phyloP scores from a whole-genome alignment of 2,888 invertebrate species.

The Tricholauxania praeusta region DNA sequence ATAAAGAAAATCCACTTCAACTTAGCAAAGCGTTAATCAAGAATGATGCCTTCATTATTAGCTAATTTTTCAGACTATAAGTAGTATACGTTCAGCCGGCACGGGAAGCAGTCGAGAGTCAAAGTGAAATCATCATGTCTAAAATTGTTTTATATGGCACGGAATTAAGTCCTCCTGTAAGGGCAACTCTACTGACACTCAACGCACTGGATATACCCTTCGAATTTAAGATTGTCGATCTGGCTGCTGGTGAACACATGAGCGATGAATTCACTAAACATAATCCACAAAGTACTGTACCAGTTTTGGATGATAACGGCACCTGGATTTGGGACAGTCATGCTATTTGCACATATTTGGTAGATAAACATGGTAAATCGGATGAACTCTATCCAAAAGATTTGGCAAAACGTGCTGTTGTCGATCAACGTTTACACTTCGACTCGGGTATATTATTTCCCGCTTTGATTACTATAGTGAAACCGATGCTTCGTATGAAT shows the following conservation, averaged over 20 bases:
- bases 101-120: not conserved
- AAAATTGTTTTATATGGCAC: conserved; percentile 55
- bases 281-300: conserved; percentile 71
- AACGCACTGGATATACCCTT: conserved; percentile 72
- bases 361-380: conserved; percentile 70
- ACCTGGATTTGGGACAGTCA: conserved; percentile 65
- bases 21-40: too few species aligned
- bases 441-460: conserved; percentile 69
- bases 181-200: conserved; percentile 73
- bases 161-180: conserved; percentile 72
- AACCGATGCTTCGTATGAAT: conserved; percentile 38
- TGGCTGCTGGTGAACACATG: conserved; percentile 49
- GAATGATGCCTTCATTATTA: too few species aligned
- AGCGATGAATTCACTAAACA: conserved; percentile 58
- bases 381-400: conserved; percentile 73
- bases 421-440: conserved; percentile 69
- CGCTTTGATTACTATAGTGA: conserved; percentile 27
- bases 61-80: too few species aligned
- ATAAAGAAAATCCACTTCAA: too few species aligned
- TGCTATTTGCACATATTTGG: conserved; percentile 69
- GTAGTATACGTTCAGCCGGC: not conserved
- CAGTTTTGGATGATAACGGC: conserved; percentile 58
- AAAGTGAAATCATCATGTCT: conserved; percentile 40
- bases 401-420: conserved; percentile 66
- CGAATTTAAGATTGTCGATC: conserved; percentile 49